phyloP scores from a whole-genome alignment of 1,140 invertebrate species.

The Drosophila tani region DNA sequence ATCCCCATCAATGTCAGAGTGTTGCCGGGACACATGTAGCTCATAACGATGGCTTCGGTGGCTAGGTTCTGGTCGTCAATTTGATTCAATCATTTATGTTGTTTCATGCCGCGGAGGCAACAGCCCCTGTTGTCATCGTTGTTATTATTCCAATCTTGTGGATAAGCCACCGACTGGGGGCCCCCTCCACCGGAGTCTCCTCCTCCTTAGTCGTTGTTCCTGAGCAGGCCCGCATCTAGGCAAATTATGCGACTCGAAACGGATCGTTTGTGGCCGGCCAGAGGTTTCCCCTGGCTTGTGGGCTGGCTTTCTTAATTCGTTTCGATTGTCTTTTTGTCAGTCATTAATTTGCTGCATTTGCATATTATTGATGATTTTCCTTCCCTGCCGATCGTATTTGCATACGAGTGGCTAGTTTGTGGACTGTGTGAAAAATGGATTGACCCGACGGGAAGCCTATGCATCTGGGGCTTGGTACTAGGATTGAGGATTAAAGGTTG shows the following conservation, averaged over 20 bases:
- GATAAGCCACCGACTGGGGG: constrained; percentile 35
- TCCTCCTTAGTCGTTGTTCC: constrained; percentile 11
- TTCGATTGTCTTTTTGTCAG: constrained; percentile 84
- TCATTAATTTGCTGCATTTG: constrained; percentile 83
- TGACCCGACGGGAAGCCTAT: constrained; percentile 26
- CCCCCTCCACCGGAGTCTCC: constrained; percentile 4
- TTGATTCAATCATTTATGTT: constrained; percentile 77
- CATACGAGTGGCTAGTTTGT: constrained; percentile 49
- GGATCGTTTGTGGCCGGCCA: background rate
- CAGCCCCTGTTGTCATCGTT: constrained; percentile 55
- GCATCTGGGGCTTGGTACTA: background rate
- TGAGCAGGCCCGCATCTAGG: constrained; percentile 60
- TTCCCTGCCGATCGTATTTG: constrained; percentile 51
- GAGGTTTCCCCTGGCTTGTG: constrained; percentile 47
- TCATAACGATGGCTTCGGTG: constrained; percentile 40
- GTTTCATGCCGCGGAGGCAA: constrained; percentile 15
- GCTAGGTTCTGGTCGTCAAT: constrained; percentile 47
- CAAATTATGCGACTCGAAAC: constrained; percentile 56
- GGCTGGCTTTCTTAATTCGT: constrained; percentile 78
- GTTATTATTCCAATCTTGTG: constrained; percentile 64
- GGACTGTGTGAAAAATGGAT: constrained; percentile 70
- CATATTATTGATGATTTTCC: constrained; percentile 79
- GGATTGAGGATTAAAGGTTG: background rate
- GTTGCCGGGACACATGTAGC: constrained; percentile 30
- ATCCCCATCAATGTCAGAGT: constrained; percentile 13